Base-by-base conservation (phyloP, 2,888 invertebrate species). In the Polydrusus tereticollis region DNA sequence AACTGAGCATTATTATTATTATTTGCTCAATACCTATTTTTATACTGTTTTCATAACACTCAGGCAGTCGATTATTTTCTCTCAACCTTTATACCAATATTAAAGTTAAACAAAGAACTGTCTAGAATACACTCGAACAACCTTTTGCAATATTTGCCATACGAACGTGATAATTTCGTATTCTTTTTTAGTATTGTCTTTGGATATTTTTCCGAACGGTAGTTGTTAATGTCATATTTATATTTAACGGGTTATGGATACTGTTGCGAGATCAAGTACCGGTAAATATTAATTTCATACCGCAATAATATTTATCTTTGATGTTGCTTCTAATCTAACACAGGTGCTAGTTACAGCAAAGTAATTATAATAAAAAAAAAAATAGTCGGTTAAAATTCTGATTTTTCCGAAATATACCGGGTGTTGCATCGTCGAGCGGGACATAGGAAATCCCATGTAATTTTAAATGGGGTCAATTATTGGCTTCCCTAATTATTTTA, bases 61-160 rank as follows among this genome's bases (percentile, higher is more conserved):
- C 43, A 41, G 26, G 59, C 43, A 4, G 41, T 16, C 41, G 23
- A 26, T 59, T 59, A 43, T 41, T 59, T 43, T 59, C 43, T 18
- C 26, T 16, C 20, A 43, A 59, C 23, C 41, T 47, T 62, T 47
- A 47, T 62, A 47, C 45, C 62, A 62, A 62, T 62, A 62, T 62
- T 62, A 45, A 62, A 62, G 20, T 47, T 62, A 62, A 62, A 62
- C 62, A 62, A 26, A 47, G 62, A 62, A 62, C 47, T 62, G 47
- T 62, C 47, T 23, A 10, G 60, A 23, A 47, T 47, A 47, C 62
- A 62, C 62, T 62, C 62, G 2, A 62, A 62, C 62, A 47, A 62
- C 47, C 47, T 43, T 62, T 62, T 62, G 47, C 21, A 47, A 62
- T 62, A 47, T 62, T 62, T 62, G 47, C 62, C 62, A 47, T 20